Conservation (phyloP, 2,888 invertebrate species). For the Epinotia demarniana region DNA sequence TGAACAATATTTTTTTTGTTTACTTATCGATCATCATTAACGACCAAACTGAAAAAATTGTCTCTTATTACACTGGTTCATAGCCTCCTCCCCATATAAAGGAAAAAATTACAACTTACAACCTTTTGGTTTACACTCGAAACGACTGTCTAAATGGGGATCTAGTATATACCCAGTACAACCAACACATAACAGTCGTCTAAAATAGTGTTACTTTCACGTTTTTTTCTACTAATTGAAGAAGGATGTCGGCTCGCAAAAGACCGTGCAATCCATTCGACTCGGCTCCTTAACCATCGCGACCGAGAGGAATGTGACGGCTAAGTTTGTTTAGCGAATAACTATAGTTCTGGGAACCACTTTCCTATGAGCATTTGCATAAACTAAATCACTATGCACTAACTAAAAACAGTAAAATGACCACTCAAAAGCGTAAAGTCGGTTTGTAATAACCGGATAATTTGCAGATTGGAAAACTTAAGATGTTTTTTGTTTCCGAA, state of each 20-base stretch:
- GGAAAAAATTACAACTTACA: too few species aligned
- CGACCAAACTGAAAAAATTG: too few species aligned
- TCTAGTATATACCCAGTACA: too few species aligned
- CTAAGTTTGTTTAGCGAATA: constrained; percentile 30
- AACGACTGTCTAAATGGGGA: too few species aligned
- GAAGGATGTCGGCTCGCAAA: constrained; percentile 21
- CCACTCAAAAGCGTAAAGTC: not conserved
- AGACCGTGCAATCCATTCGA: constrained; percentile 14
- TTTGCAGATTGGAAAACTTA: not conserved
- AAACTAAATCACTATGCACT: constrained; percentile 11
- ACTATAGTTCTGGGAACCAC: constrained; percentile 24
- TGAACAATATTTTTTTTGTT: too few species aligned
- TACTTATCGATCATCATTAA: too few species aligned
- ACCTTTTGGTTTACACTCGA: too few species aligned
- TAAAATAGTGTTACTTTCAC: constrained; percentile 14
- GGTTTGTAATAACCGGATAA: not conserved
- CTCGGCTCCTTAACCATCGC: constrained; percentile 12
- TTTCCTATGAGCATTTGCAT: constrained; percentile 28
- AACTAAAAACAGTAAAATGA: constrained; percentile 4
- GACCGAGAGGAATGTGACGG: constrained; percentile 23
- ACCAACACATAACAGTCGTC: not conserved
- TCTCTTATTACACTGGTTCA: too few species aligned
- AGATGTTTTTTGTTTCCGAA: not conserved
- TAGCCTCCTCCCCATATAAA: too few species aligned
- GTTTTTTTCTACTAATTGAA: not conserved